These are phyloP conservation scores for Nomada fabriciana DNA, from an alignment of 2,888 invertebrate genomes.

Conservation along the genomic window DNA sequence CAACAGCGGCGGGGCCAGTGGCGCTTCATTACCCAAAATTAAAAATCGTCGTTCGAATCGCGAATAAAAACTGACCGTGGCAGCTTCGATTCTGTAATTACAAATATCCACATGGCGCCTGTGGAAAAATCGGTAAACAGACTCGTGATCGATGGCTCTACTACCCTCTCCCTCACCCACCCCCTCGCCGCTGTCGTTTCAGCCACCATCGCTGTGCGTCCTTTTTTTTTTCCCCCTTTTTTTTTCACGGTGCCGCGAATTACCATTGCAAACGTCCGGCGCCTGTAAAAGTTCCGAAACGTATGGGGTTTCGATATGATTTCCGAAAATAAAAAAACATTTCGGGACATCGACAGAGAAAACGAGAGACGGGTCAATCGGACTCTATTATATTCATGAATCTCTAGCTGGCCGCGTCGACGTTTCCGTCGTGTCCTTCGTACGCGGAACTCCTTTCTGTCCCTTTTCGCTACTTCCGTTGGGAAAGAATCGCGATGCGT, in stretches of 20 bases:
- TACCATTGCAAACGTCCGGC: slow-evolving; percentile 76
- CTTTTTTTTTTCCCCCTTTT: slow-evolving; percentile 43
- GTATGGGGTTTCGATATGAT: slow-evolving; percentile 73
- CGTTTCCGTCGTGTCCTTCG: slow-evolving; percentile 12
- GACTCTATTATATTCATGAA: slow-evolving; percentile 70
- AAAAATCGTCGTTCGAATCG: slow-evolving; percentile 79
- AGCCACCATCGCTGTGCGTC: slow-evolving; percentile 46
- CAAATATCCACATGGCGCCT: slow-evolving; percentile 80
- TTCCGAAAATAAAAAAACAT: slow-evolving; percentile 61
- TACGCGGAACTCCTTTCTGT: too few relatives aligned
- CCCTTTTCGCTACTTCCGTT: too few relatives aligned
- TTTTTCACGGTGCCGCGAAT: slow-evolving; percentile 72
- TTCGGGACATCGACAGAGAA: background rate
- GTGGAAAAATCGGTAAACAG: slow-evolving; percentile 79
- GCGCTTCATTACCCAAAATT: slow-evolving; percentile 81
- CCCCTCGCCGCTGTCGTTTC: slow-evolving; percentile 26
- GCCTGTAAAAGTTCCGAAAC: slow-evolving; percentile 70
- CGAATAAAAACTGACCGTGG: slow-evolving; percentile 74
- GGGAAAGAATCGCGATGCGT: too few relatives aligned
- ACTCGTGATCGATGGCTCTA: slow-evolving; percentile 76
- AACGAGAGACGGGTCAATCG: slow-evolving; percentile 41
- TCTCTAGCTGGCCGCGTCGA: slow-evolving; percentile 56
- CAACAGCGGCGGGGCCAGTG: slow-evolving; percentile 77
- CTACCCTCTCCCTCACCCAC: slow-evolving; percentile 3
- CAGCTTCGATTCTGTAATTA: slow-evolving; percentile 79